These are phyloP conservation scores for Forbesichthys agassizii DNA, from an alignment of 2,113 vertebrate species.

Conservation along the genomic window DNA sequence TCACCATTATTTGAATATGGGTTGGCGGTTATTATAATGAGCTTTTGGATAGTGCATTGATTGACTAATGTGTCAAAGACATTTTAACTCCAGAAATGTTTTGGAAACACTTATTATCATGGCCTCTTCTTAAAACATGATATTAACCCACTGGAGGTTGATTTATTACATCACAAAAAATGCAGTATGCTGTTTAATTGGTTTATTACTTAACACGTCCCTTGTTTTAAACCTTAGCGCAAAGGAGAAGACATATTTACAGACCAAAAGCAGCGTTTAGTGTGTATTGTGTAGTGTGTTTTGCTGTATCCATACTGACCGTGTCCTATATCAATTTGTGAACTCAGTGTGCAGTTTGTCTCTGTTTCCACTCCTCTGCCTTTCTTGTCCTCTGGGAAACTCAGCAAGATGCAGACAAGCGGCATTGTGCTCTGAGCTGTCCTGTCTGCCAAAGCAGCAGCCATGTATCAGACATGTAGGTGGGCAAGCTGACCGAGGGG, in stretches of 20 bases:
- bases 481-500: constrained; percentile 11
- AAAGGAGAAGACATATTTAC: not conserved
- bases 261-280: not conserved
- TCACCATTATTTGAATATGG: no score
- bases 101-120: not conserved
- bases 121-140: not conserved
- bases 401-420: not conserved
- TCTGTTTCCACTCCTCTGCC: not conserved
- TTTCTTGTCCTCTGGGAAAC: not conserved
- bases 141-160: no score
- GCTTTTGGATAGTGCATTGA: no score
- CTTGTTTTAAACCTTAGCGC: not conserved
- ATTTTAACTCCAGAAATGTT: not conserved
- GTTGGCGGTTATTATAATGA: no score
- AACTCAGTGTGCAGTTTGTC: constrained; percentile 12
- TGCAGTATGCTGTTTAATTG: not conserved
- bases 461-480: constrained; percentile 3
- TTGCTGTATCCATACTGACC: constrained; percentile 14
- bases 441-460: not conserved
- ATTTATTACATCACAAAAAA: no score
- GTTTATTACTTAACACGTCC: not conserved
- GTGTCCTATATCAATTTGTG: constrained; percentile 12
- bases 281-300: not conserved
- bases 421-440: not conserved
- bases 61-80: not conserved